Percentiles rank a stretch among this genome's conserved stretches.
Conservation (phyloP, 1,140 invertebrate species). For the Drosophila navojoa region DNA sequence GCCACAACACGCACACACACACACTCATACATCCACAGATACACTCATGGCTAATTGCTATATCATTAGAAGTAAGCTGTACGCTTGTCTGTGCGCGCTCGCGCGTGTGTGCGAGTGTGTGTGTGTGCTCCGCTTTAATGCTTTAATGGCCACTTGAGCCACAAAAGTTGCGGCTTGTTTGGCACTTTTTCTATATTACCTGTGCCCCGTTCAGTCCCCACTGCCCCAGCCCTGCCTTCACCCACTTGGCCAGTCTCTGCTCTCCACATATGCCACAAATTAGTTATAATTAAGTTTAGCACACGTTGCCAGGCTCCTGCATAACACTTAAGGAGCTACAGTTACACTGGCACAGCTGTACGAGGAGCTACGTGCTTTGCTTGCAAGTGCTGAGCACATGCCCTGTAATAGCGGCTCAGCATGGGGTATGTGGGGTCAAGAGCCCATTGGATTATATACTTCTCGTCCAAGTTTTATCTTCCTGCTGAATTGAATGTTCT, state of each 20-base stretch:
- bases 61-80: constrained; percentile 54
- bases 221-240: constrained; percentile 1
- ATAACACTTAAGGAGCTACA: constrained; percentile 59
- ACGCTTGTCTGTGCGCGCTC: background rate
- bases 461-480: background rate
- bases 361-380: constrained; percentile 55
- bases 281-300: constrained; percentile 81
- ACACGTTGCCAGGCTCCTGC: constrained; percentile 56
- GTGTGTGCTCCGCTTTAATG: constrained; percentile 54
- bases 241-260: constrained; percentile 2
- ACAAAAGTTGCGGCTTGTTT: constrained; percentile 64
- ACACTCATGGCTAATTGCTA: constrained; percentile 61
- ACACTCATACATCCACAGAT: constrained; percentile 4
- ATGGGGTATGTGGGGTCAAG: background rate
- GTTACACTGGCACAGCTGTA: constrained; percentile 52
- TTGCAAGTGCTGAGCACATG: constrained; percentile 47
- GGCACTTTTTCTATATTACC: constrained; percentile 46
- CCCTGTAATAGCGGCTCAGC: constrained; percentile 2
- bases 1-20: constrained; percentile 5
- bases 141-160: constrained; percentile 78
- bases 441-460: too few relatives aligned
- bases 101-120: constrained; percentile 10
- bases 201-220: background rate
- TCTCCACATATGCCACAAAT: constrained; percentile 72
- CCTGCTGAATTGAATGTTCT: background rate